Evolutionary conservation across 1,140 invertebrate species (phyloP), one percentile per base, ranked within the genome.

Genomic region (Anagrus nilaparvatae): DNA sequence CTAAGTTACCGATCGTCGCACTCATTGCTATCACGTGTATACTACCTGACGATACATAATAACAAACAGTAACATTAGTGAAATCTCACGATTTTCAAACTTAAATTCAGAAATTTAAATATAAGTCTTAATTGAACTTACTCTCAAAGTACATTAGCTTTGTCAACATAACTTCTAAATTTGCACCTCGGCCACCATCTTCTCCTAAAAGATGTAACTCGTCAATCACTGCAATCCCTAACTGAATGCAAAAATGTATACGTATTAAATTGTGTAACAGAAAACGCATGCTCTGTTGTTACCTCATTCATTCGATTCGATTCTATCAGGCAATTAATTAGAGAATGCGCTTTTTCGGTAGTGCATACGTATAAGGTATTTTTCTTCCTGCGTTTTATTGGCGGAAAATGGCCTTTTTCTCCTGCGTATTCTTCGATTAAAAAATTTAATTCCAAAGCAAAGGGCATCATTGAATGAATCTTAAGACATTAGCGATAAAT

Each of bases 121-220:
- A 24, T 42, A 21, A 10, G 43, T 47, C 34, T 39, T 44, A 10
- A 43, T 58, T 29, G 10, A 25, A 48, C 57, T 67, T 72, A 85
- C 84, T 68, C 61, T 77, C 69, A 38, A 74, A 59, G 58, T 74
- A 81, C 58, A 83, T 74, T 4, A 91, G 61, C 67, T 94, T 97
- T 3, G 86, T 78, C 4, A 97, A 61, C 38, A 87, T 71, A 19
- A 73, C 77, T 73, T 97, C 94, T 32, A 97, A 65, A 16, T 75
- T 81, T 17, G 84, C 80, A 6, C 93, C 93, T 54, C 94, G 69
- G 0, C 82, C 81, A 18, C 75, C 69, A 47, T 41, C 43, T 59
- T 97, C 94, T 4, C 92, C 92, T 44, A 98, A 73, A 61, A 97
- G 79, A 74, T 98, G 95, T 14, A 95, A 69, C 71, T 98, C 94